Conservation (phyloP, 1,140 invertebrate species). For the Anastrepha ludens region DNA sequence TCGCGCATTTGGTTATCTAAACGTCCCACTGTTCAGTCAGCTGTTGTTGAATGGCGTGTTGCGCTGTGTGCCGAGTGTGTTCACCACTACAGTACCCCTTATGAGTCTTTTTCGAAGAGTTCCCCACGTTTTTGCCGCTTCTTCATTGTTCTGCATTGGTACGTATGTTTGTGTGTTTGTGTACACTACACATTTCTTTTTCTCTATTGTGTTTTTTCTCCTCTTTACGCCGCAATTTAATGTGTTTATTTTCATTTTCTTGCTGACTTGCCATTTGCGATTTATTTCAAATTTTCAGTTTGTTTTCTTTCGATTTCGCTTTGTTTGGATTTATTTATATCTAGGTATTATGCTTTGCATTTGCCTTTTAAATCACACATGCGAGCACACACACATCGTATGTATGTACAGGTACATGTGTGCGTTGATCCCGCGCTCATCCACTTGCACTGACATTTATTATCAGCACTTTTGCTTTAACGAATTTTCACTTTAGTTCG, state of each 20-base stretch:
- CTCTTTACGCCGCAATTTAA: neutral
- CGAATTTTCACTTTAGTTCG: slow-evolving; percentile 26
- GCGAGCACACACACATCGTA: neutral
- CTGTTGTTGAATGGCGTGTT: neutral
- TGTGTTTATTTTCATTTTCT: slow-evolving; percentile 43
- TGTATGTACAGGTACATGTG: neutral
- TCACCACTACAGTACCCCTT: neutral
- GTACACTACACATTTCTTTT: neutral
- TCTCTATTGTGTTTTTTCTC: neutral
- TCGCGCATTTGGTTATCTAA: neutral
- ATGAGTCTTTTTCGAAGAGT: neutral
- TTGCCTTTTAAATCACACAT: neutral
- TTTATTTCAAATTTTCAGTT: slow-evolving; percentile 13
- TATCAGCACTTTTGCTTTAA: slow-evolving; percentile 39
- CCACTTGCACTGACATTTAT: slow-evolving; percentile 31
- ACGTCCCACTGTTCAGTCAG: neutral
- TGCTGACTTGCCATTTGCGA: neutral
- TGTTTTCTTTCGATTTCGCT: slow-evolving; percentile 43
- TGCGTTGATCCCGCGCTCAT: neutral
- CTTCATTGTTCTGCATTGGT: neutral
- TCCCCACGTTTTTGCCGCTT: neutral
- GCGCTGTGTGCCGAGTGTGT: neutral
- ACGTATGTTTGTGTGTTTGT: neutral
- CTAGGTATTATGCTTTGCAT: neutral
- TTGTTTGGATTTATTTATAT: slow-evolving; percentile 39